Evolutionary conservation across 2,888 invertebrate species (phyloP).

Genomic region (Aradus depressus): DNA sequence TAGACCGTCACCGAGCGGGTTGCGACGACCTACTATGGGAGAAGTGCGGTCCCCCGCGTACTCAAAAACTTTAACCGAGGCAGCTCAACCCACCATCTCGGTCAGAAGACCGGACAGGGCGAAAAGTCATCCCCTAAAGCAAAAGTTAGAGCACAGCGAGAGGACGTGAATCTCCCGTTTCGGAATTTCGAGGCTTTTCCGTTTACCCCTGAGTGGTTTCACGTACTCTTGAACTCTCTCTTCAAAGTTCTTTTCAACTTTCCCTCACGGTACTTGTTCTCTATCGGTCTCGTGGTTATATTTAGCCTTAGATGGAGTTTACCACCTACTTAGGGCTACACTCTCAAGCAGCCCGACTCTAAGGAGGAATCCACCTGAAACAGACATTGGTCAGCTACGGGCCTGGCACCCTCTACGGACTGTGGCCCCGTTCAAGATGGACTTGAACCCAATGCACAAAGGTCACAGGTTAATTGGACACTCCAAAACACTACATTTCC

Average conservation of each 20-base stretch:
- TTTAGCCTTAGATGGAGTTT: constrained; percentile 44
- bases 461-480: constrained; percentile 21
- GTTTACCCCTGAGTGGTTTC: constrained; percentile 45
- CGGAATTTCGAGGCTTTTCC: constrained; percentile 24
- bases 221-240: constrained; percentile 45
- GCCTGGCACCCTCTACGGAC: constrained; percentile 35
- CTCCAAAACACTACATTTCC: constrained; percentile 30
- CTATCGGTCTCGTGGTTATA: constrained; percentile 59
- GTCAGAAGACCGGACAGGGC: not conserved
- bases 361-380: constrained; percentile 33
- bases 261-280: constrained; percentile 57
- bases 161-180: constrained; percentile 35
- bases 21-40: constrained; percentile 19
- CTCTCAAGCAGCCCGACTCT: constrained; percentile 50
- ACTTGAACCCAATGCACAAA: constrained; percentile 19
- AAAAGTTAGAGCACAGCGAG: not conserved
- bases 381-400: constrained; percentile 33
- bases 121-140: not conserved
- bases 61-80: not conserved
- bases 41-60: constrained; percentile 17
- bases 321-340: constrained; percentile 51
- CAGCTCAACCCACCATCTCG: not conserved
- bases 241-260: constrained; percentile 61
- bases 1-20: constrained; percentile 14
- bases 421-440: constrained; percentile 36